These are phyloP conservation scores for Falcaria lacertinaria DNA, from an alignment of 2,888 invertebrate genomes.

Conservation along the genomic window DNA sequence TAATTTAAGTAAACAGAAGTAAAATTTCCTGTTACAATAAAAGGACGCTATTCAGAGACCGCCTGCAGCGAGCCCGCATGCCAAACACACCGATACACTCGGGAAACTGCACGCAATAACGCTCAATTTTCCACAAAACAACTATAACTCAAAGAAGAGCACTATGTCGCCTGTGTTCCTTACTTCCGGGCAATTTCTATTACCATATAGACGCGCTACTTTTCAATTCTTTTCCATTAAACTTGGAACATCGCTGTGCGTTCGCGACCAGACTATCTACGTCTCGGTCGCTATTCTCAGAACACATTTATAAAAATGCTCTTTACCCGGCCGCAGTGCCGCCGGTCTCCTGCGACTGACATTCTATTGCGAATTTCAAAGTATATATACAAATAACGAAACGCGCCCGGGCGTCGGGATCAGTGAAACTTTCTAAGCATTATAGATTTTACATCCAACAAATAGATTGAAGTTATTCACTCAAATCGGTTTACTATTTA, in stretches of 20 bases:
- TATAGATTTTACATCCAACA: constrained; percentile 29
- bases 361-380: constrained; percentile 72
- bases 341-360: constrained; percentile 67
- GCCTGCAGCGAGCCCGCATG: constrained; percentile 24
- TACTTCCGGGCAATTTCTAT: constrained; percentile 79
- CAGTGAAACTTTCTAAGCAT: constrained; percentile 58
- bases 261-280: constrained; percentile 44
- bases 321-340: constrained; percentile 66
- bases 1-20: constrained; percentile 54
- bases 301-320: constrained; percentile 77
- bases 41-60: constrained; percentile 33
- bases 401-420: constrained; percentile 55
- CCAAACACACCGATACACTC: constrained; percentile 38
- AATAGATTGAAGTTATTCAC: constrained; percentile 8
- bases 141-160: constrained; percentile 73
- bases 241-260: constrained; percentile 75
- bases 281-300: constrained; percentile 62
- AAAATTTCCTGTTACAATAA: constrained; percentile 56
- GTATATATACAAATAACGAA: constrained; percentile 63
- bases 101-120: constrained; percentile 65
- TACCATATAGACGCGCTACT: constrained; percentile 80
- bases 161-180: constrained; percentile 73
- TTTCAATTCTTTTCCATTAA: constrained; percentile 80
- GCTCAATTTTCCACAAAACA: constrained; percentile 76
- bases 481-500: constrained; percentile 16